Base-by-base conservation (phyloP, 2,113 vertebrate species). In the Phalacrocorax pelagicus region DNA sequence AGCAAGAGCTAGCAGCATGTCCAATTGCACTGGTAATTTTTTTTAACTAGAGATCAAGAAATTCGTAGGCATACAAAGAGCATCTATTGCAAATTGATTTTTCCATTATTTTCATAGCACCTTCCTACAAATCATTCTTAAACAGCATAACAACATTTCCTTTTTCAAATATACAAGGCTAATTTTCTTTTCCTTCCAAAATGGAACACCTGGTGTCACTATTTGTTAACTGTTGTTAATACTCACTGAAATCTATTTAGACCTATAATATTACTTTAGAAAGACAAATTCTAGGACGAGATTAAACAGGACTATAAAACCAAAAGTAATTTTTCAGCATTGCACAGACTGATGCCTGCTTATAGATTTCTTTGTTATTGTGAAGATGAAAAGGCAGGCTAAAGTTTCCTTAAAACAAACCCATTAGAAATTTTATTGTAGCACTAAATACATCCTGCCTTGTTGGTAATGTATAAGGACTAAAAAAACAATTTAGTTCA, bases 241-340 rank as follows among this genome's bases (percentile, higher is more conserved):
- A 85, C 46, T 86, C 83, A 94, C 73, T 95, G 79, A 77, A 94
- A 92, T 83, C 71, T 88, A 88, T 86, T 96, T 78, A 95, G 72
- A 96, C n/a, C 36, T 62, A 54, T 38, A 97, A 85, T 67, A 91
- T 59, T 78, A 88, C 80, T 93, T 94, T 66, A 94, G 85, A 94
- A 97, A 88, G 88, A 96, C 81, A 95, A 97, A 92, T 84, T 95
- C 78, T 83, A 67, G 70, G 89, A 91, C 67, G 77, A 91, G 20
- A 73, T 91, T 92, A 88, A 96, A 94, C 75, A 95, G 81, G 71
- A 91, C 92, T 87, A 77, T 15, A 94, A 95, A 96, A 92, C 70
- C 73, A 92, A 97, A 94, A 93, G 81, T 71, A 93, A 97, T 20
- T 83, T 95, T 94, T 92, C 19, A 19, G 59, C 77, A 79, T 51